Evolutionary conservation across 2,888 invertebrate species (phyloP).

Genomic region (Mythimna ferrago): DNA sequence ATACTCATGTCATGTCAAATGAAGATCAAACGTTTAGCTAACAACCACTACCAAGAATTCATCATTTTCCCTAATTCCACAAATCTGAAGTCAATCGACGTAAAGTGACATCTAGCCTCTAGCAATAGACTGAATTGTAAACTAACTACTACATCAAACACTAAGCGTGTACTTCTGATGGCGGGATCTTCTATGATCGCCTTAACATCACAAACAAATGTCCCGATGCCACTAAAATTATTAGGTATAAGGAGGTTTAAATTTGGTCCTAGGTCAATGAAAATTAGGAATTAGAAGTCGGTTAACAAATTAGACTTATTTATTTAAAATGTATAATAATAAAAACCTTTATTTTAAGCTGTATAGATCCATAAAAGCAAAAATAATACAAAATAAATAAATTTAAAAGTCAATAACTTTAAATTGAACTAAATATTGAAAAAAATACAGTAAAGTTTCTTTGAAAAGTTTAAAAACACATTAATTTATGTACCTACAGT

Average conservation of each 20-base stretch:
- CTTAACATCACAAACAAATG: not conserved
- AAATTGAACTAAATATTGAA: too few species aligned
- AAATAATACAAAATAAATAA: too few species aligned
- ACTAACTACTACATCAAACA: constrained; percentile 14
- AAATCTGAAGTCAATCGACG: constrained; percentile 11
- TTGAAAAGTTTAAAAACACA: too few species aligned
- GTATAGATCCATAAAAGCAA: too few species aligned
- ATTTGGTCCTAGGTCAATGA: not conserved
- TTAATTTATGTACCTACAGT: too few species aligned
- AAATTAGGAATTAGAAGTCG: not conserved
- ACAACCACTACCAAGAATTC: not conserved
- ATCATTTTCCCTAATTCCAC: not conserved
- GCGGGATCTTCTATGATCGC: not conserved
- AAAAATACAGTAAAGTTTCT: too few species aligned
- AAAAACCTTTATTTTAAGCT: too few species aligned
- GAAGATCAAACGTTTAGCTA: constrained; percentile 29
- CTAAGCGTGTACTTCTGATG: not conserved
- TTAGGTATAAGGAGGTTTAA: not conserved
- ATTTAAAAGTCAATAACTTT: too few species aligned
- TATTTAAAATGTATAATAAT: too few species aligned
- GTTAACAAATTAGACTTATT: not conserved
- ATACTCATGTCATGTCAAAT: not conserved
- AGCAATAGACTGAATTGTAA: constrained; percentile 27
- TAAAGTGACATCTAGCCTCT: constrained; percentile 10
- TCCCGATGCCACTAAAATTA: not conserved